Conservation (phyloP, 2,888 invertebrate species). For the Papilio gigon region DNA sequence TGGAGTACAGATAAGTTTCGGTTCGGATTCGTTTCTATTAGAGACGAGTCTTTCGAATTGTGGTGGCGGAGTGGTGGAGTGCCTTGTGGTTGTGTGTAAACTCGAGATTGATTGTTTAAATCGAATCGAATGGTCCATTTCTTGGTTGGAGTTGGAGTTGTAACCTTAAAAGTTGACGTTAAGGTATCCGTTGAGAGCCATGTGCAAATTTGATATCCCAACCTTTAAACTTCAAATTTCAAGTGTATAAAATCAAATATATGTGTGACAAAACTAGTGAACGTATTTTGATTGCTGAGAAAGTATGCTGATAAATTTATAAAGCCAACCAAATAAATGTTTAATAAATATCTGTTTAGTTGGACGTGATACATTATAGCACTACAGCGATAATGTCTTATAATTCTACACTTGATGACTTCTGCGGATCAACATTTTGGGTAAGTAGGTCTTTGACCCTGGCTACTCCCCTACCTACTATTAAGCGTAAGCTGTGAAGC, state of each 20-base stretch:
- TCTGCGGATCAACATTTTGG: slow-evolving; percentile 92
- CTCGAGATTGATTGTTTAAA: slow-evolving; percentile 29
- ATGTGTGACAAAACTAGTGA: slow-evolving; percentile 19
- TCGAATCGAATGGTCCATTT: slow-evolving; percentile 24
- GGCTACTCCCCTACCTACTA: slow-evolving; percentile 33
- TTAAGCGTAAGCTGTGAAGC: slow-evolving; percentile 23
- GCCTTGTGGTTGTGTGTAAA: slow-evolving; percentile 20
- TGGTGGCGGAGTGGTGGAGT: slow-evolving; percentile 23
- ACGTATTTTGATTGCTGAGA: slow-evolving; percentile 31
- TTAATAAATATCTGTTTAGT: slow-evolving; percentile 1
- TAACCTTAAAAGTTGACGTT: slow-evolving; percentile 29
- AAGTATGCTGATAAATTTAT: slow-evolving; percentile 29
- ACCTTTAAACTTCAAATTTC: slow-evolving; percentile 2
- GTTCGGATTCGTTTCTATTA: too few species aligned
- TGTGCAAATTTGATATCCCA: slow-evolving; percentile 27
- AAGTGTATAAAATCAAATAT: slow-evolving; percentile 30
- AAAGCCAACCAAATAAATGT: slow-evolving; percentile 15
- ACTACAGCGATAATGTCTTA: slow-evolving; percentile 76
- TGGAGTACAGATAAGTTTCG: too few species aligned
- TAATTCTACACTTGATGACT: slow-evolving; percentile 86
- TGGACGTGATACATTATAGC: slow-evolving; percentile 42
- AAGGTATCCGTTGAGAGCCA: slow-evolving; percentile 20
- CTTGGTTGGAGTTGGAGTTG: slow-evolving; percentile 25
- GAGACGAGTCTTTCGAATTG: slow-evolving; percentile 27
- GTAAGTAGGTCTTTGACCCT: slow-evolving; percentile 81